These are phyloP conservation scores for Pandemis cinnamomeana DNA, from an alignment of 2,888 invertebrate genomes.

Conservation along the genomic window DNA sequence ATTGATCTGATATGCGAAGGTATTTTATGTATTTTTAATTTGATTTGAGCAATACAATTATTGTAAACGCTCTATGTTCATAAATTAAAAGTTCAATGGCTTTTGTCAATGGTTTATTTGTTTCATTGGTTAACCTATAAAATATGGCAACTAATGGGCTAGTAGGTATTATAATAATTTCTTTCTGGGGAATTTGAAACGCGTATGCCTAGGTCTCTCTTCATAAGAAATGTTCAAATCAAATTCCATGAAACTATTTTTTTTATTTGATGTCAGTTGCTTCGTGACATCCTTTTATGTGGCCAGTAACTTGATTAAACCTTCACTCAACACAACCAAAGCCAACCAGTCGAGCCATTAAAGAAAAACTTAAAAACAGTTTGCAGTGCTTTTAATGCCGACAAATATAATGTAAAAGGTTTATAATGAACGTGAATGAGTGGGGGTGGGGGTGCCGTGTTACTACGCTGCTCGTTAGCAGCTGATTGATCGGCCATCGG, in stretches of 20 bases:
- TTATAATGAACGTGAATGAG: constrained; percentile 45
- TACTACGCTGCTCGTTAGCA: constrained; percentile 79
- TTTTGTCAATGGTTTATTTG: background rate
- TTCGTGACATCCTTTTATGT: background rate
- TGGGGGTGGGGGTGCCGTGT: constrained; percentile 49
- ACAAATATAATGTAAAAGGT: constrained; percentile 45
- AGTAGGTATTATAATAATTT: background rate
- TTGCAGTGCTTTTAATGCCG: background rate
- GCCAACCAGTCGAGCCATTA: background rate
- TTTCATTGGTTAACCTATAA: background rate
- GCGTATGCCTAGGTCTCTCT: no score
- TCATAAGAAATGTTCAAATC: no score
- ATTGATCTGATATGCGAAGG: constrained; percentile 6
- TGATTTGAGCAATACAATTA: background rate
- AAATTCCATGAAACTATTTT: background rate
- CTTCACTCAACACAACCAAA: no score
- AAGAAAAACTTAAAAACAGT: background rate
- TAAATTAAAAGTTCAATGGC: background rate
- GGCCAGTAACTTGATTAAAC: background rate
- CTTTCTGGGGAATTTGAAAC: no score
- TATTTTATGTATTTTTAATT: constrained; percentile 9
- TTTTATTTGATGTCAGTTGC: background rate
- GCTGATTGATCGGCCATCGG: constrained; percentile 80
- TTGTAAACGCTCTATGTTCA: background rate
- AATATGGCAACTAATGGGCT: background rate